Evolutionary conservation across 1,140 invertebrate genomes (phyloP).

Genomic region (Archivesica marissinica): DNA sequence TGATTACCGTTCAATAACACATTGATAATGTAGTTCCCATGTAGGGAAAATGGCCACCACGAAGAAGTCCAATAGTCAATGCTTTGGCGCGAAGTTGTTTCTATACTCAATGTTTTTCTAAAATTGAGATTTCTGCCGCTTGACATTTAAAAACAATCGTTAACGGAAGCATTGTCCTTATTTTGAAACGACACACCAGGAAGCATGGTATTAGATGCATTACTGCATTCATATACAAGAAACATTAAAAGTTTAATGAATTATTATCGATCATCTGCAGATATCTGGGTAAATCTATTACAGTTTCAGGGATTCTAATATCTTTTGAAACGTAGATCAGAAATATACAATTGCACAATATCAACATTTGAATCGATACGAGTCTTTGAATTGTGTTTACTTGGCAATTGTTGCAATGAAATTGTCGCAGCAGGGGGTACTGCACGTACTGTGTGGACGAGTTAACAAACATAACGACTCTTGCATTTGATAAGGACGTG

Average conservation of each 20-base stretch:
- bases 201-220: neutral
- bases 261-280: neutral
- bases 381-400: no score
- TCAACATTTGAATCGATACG: no score
- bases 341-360: no score
- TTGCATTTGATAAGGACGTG: no score
- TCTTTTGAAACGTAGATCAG: no score
- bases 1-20: neutral
- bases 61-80: neutral
- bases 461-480: no score
- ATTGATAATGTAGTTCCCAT: conserved; percentile 5
- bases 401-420: no score
- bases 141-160: neutral
- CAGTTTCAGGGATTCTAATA: no score
- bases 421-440: no score
- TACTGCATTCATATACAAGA: neutral
- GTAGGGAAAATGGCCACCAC: neutral
- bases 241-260: neutral
- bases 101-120: neutral
- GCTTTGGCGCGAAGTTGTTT: neutral
- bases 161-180: neutral
- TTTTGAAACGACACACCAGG: neutral
- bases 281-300: no score
- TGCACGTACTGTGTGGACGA: no score
- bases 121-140: neutral